Evolutionary conservation across 1,140 invertebrate genomes (phyloP), one percentile per base, ranked within the genome.

Genomic region (Aricia agestis): DNA sequence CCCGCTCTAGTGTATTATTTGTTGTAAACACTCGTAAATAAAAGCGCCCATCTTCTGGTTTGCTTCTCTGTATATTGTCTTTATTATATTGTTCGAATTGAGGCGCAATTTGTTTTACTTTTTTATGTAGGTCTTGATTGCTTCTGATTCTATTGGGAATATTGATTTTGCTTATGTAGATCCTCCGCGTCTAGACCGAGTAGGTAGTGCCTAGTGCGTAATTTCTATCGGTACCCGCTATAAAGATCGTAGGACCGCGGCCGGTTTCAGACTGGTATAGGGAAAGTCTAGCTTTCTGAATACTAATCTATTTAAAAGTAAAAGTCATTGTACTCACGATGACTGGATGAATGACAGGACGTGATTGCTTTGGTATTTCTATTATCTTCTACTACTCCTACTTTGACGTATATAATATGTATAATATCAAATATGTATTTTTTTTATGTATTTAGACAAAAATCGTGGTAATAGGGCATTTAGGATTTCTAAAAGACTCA

Each of bases 241-340:
- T 36, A 75, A 71, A 65, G 67, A 71, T 61, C 73, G 69, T 69
- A 72, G 68, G 58, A n/a, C n/a, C n/a, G n/a, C n/a, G n/a, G 75
- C 78, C 73, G 73, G 75, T 79, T 78, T 77, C 67, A 70, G 69
- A 59, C 72, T 70, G 25, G 68, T 59, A 68, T 71, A 76, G 80
- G 83, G 87, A 88, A 90, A 88, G 87, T 83, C 77, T 70, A 74
- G 83, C 80, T 87, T 85, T 90, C 86, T 83, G 84, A 86, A 88
- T 89, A 83, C 79, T 87, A 80, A 89, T 89, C 77, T 80, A 83
- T 80, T 36, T 83, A 85, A 86, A 88, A 89, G 87, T 88, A 87
- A 89, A 84, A 89, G 87, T 86, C 75, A 59, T 67, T 71, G 68
- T 77, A 82, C 74, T 52, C 45, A 15, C 45, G 9, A 36, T 36